Evolutionary conservation across 2,888 invertebrate genomes (phyloP), one percentile per base, ranked within the genome.

Genomic region (Dione vanillae): DNA sequence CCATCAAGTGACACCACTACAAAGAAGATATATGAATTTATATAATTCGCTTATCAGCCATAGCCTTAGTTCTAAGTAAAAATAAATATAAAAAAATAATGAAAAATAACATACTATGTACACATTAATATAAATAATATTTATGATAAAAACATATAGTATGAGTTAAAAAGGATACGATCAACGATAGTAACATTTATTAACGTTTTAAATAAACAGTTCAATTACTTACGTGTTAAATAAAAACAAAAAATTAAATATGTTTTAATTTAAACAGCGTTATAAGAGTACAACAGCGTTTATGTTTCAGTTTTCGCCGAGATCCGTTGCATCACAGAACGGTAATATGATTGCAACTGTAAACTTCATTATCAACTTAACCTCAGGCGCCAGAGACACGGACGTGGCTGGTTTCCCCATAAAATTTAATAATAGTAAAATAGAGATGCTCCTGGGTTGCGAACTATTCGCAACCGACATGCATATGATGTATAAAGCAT

Each of bases 371-470:
- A 81, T 78, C 76, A 79, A 80, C 80, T 81, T 77, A 79, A 78
- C 76, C 79, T 73, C 71, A 72, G 69, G 68, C 69, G 74, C 74
- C 76, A 74, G 78, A 75, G 79, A 80, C 78, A 78, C 74, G 78
- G 79, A 77, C 77, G 75, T 74, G 76, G 71, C 75, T 76, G 76
- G 75, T 79, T 78, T 75, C 75, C 75, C 79, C 75, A 74, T 75
- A 80, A 85, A 84, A 86, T 86, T 80, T 78, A 85, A 89, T 87
- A 87, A 85, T 69, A 77, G 78, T 76, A 79, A 77, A 78, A 79
- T 75, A 71, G 71, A 65, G 71, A 51, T 52, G 69, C 62, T 54
- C 76, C 78, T 58, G 68, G 56, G 65, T 58, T 76, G 49, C 47
- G 19, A 19, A 12, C 6, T 37, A 10, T n/a, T n/a, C n/a, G n/a